Evolutionary conservation across 2,113 vertebrate genomes (phyloP), one percentile per base, ranked within the genome.

Genomic region (Laticauda colubrina): DNA sequence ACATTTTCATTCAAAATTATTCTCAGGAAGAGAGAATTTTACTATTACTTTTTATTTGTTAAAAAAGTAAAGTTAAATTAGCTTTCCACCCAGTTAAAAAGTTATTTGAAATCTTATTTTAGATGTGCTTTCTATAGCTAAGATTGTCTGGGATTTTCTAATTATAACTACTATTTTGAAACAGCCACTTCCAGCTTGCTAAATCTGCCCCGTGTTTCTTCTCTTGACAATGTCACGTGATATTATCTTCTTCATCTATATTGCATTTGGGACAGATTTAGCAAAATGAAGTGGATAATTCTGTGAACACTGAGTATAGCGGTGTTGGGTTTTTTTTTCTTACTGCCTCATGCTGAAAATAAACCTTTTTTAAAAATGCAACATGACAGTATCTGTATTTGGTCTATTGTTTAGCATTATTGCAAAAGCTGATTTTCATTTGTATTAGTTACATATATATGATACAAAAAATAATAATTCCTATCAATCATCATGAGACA

Each of bases 211-310:
- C 89, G 69, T 95, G 93, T 3, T 94, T 94, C 91, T 92, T 96
- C 96, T 96, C 91, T 54, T 85, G 0, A 90, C 87, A 69, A 55
- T 12, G 93, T 69, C 96, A 96, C 90, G 90, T 96, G 95, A 90
- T 94, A 43, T 69, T 4, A 61, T 43, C 89, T 91, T 88, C 64
- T 85, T 94, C 89, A 39, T 54, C 59, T 85, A 94, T 85, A 48
- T 39, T 91, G 86, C 81, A 39, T 93, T 94, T 91, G 93, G 89
- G 92, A 96, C 94, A 95, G 93, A 92, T 94, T 94, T 94, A 18
- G 92, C 89, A 96, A 92, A 93, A 96, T 93, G 75, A 23, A 81
- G 34, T 0, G 23, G 57, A 86, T 96, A 96, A 96, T 95, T 75
- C 51, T n/a, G 56, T 0, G 0, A 61, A 53, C 57, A 12, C 57